phyloP scores from a whole-genome alignment of 2,113 vertebrate genomes.

The Perca flavescens region DNA sequence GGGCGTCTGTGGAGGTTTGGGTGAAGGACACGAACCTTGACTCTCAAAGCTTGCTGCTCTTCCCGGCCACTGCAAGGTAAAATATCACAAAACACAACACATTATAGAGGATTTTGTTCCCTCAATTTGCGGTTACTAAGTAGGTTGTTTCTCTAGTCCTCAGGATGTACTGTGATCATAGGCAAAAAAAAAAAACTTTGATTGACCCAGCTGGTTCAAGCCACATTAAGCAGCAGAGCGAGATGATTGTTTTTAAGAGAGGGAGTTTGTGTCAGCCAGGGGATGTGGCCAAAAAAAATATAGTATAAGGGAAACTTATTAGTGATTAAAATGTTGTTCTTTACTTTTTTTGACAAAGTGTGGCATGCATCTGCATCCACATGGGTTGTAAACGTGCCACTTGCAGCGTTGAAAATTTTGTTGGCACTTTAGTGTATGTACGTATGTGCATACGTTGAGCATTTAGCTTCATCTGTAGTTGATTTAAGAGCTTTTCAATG shows the following conservation, averaged over 20 bases:
- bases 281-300: background rate
- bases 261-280: background rate
- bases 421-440: background rate
- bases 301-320: too few species aligned
- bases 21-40: constrained; percentile 96
- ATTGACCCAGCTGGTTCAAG: background rate
- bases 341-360: too few species aligned
- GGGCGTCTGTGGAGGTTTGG: constrained; percentile 90
- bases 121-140: background rate
- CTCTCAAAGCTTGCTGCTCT: constrained; percentile 97
- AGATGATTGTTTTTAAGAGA: background rate
- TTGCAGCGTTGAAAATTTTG: background rate
- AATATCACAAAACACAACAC: constrained; percentile 35
- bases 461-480: background rate
- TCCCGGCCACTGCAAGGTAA: constrained; percentile 91
- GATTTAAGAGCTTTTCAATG: background rate
- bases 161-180: constrained; percentile 64
- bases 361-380: background rate
- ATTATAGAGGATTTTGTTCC: background rate
- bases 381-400: background rate
- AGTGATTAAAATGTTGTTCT: too few species aligned
- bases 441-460: background rate
- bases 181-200: constrained; percentile 19
- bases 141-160: constrained; percentile 36
- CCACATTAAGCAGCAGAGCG: background rate